Conservation (phyloP, 64 coral and sea anemone species). For the Pocillopora damicornis region DNA sequence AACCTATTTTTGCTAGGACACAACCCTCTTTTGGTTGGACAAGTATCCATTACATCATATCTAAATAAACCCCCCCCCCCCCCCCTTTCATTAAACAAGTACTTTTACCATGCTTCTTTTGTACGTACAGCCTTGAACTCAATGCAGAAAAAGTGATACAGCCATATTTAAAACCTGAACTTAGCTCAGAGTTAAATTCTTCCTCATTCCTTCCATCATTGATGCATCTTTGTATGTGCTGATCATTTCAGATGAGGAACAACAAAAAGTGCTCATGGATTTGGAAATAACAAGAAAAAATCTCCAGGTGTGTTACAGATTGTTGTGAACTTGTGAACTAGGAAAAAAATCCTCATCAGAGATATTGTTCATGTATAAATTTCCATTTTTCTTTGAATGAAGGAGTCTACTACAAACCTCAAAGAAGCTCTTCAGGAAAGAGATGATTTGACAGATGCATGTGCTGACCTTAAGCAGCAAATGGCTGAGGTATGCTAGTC, state of each 20-base stretch:
- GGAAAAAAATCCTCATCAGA: background rate
- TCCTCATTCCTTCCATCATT: no score
- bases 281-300: slow-evolving; percentile 15
- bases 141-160: no score
- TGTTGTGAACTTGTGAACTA: background rate
- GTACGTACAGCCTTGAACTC: no score
- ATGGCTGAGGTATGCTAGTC: slow-evolving; percentile 48
- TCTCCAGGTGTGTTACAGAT: slow-evolving; percentile 9
- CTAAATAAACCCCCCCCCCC: no score
- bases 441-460: slow-evolving; percentile 35
- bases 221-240: background rate
- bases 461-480: slow-evolving; percentile 43
- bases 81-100: no score
- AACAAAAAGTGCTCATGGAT: slow-evolving; percentile 4
- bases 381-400: background rate
- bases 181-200: no score
- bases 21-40: no score
- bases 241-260: slow-evolving; percentile 13
- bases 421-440: slow-evolving; percentile 11
- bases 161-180: no score
- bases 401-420: slow-evolving; percentile 22
- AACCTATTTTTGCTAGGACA: no score
- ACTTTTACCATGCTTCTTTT: no score
- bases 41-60: no score
- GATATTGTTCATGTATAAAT: no score